Conservation (phyloP, 2,113 vertebrate genomes). For the Colistium nudipinnis region DNA sequence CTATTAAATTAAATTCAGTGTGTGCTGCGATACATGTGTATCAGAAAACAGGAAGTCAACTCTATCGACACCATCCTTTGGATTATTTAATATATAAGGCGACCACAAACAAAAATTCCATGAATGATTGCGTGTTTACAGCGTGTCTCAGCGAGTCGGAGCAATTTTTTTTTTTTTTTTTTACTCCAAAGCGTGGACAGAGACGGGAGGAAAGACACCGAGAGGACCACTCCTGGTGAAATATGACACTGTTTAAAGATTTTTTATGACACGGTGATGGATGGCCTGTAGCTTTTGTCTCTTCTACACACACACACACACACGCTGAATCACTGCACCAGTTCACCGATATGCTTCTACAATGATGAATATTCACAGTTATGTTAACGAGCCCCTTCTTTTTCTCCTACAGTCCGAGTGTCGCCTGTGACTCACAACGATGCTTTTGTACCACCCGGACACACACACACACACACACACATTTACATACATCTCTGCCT, state of each 20-base stretch:
- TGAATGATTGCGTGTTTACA: too few relatives aligned
- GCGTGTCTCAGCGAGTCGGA: too few relatives aligned
- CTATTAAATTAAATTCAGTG: too few relatives aligned
- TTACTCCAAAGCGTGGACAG: too few relatives aligned
- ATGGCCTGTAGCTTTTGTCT: not conserved
- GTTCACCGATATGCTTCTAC: conserved; percentile 59
- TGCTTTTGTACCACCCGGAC: conserved; percentile 54
- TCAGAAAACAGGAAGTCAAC: too few relatives aligned
- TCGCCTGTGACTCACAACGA: conserved; percentile 69
- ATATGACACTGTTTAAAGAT: not conserved
- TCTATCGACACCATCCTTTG: too few relatives aligned
- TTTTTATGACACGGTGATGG: conserved; percentile 19
- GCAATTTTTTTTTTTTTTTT: too few relatives aligned
- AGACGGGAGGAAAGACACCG: not conserved
- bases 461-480: conserved; percentile 33
- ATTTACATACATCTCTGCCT: conserved; percentile 22
- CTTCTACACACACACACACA: not conserved
- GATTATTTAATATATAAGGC: too few relatives aligned
- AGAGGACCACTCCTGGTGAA: too few relatives aligned
- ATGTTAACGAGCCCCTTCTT: conserved; percentile 67
- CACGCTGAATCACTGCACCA: conserved; percentile 53
- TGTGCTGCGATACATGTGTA: too few relatives aligned
- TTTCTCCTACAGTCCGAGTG: conserved; percentile 60
- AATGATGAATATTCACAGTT: conserved; percentile 75
- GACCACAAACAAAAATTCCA: too few relatives aligned